These are phyloP conservation scores for Pterostichus madidus DNA, from an alignment of 2,888 invertebrate species.

Conservation along the genomic window DNA sequence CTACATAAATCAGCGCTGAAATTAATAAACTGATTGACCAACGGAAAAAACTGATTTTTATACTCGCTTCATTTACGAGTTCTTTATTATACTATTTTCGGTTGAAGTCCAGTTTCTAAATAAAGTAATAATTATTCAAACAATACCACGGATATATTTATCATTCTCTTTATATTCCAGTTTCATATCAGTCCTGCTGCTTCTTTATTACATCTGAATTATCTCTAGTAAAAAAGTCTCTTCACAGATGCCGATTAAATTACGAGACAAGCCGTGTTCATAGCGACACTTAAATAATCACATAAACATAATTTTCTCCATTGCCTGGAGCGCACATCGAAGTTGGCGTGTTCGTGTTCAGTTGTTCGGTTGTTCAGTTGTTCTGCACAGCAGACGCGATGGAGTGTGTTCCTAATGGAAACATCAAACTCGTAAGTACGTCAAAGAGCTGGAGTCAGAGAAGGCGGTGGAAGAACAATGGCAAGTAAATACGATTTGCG, in stretches of 20 bases:
- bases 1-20: no score
- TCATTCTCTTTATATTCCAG: no score
- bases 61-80: no score
- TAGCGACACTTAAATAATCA: conserved; percentile 47
- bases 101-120: no score
- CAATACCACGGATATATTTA: no score
- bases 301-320: conserved; percentile 48
- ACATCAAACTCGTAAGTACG: conserved; percentile 36
- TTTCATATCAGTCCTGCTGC: not conserved
- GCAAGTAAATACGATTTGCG: conserved; percentile 24
- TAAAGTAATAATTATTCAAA: no score
- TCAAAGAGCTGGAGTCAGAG: conserved; percentile 8
- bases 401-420: conserved; percentile 14
- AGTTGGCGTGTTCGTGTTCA: conserved; percentile 9
- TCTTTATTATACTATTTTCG: no score
- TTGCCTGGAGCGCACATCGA: not conserved
- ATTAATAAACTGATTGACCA: no score
- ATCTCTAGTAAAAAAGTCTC: not conserved
- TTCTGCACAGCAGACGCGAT: not conserved
- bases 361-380: conserved; percentile 12
- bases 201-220: not conserved
- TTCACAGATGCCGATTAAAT: conserved; percentile 5
- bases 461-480: conserved; percentile 43
- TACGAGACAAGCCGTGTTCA: conserved; percentile 29
- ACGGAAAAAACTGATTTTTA: no score